A percentile compares a stretch with the other conserved stretches of the same genome.
phyloP scores from a whole-genome alignment of 1,140 invertebrate genomes.

The Sminthurinus signatus region DNA sequence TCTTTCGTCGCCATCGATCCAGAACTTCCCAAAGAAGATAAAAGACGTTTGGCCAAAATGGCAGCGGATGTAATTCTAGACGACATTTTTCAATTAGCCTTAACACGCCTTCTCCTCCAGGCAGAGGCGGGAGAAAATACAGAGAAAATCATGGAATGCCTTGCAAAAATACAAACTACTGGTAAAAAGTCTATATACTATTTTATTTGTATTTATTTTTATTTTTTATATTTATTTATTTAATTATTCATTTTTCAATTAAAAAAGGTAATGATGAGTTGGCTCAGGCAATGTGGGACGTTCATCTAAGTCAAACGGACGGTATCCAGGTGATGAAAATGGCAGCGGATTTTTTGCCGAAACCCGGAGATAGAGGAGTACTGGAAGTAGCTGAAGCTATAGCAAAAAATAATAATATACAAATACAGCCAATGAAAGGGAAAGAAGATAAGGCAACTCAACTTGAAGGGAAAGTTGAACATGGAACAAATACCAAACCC shows the following conservation, averaged over 20 bases:
- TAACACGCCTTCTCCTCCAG: slow-evolving; percentile 18
- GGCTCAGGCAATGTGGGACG: background rate
- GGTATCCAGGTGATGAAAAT: background rate
- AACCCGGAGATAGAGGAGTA: too few relatives aligned
- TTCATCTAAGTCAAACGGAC: background rate
- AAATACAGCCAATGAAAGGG: too few relatives aligned
- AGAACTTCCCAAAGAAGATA: background rate
- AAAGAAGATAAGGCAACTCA: too few relatives aligned
- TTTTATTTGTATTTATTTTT: background rate
- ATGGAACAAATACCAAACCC: too few relatives aligned
- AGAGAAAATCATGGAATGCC: slow-evolving; percentile 6
- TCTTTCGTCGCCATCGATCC: background rate
- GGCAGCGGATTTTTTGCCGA: too few relatives aligned
- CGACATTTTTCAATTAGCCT: slow-evolving; percentile 14
- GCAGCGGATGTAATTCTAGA: slow-evolving; percentile 12
- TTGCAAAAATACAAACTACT: slow-evolving; percentile 7
- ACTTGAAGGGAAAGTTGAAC: background rate
- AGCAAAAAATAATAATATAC: too few relatives aligned
- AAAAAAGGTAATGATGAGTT: background rate
- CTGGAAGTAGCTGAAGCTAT: too few relatives aligned
- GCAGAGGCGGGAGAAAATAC: slow-evolving; percentile 17
- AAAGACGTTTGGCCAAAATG: background rate
- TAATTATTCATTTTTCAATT: background rate
- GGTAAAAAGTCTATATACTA: background rate
- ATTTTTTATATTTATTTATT: background rate